Evolutionary conservation across 2,113 vertebrate species (phyloP).

Genomic region (Gobio gobio): DNA sequence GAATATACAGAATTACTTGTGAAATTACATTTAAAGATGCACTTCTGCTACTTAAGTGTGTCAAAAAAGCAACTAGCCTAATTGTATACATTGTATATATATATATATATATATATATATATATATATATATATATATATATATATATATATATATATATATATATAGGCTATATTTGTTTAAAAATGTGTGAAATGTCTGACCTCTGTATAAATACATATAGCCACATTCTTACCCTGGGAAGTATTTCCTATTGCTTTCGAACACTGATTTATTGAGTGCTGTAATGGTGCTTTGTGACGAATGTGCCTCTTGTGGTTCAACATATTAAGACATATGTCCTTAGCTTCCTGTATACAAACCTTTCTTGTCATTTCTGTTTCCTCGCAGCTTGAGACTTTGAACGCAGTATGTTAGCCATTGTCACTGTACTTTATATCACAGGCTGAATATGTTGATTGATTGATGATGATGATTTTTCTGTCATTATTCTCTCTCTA

Average conservation of each 20-base stretch:
- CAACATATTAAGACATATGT: not conserved
- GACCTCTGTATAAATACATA: not conserved
- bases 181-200: not conserved
- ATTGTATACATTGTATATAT: too few species aligned
- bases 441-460: not conserved
- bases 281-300: not conserved
- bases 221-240: not conserved
- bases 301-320: conserved; percentile 10
- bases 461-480: too few species aligned
- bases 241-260: not conserved
- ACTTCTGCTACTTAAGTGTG: too few species aligned
- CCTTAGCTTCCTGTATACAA: not conserved
- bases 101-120: too few species aligned
- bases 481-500: conserved; percentile 22
- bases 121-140: too few species aligned
- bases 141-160: too few species aligned
- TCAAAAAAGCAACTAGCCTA: too few species aligned
- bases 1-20: too few species aligned
- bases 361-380: conserved; percentile 12
- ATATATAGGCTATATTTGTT: too few species aligned
- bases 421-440: not conserved
- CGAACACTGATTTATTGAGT: conserved; percentile 10
- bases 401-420: not conserved
- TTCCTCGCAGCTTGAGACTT: not conserved
- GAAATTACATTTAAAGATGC: too few species aligned